Percentiles rank a stretch among this genome's conserved stretches.
Conservation (phyloP, 2,797 vertebrate species). For the Thunnus albacares region DNA sequence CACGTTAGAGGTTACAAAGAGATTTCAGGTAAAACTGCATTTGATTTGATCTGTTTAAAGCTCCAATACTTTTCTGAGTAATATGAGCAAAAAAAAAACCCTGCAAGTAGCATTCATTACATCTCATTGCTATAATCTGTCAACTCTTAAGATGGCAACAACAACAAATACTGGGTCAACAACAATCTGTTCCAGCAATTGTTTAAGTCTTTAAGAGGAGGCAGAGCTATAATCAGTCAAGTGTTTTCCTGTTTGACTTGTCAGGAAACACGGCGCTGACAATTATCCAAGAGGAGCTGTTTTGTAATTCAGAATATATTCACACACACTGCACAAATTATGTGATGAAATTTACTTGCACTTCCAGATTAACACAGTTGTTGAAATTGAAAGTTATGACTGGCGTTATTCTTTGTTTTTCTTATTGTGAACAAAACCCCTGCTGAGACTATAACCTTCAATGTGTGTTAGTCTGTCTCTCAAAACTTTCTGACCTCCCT, state of each 20-base stretch:
- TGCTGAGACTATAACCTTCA: no score
- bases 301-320: neutral
- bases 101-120: neutral
- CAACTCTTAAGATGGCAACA: neutral
- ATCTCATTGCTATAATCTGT: neutral
- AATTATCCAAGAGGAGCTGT: no score
- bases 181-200: neutral
- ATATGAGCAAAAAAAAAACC: no score
- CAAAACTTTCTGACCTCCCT: neutral
- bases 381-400: no score
- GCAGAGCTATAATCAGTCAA: neutral
- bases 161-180: neutral
- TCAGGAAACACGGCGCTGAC: neutral
- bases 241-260: neutral
- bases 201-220: neutral
- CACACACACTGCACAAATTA: neutral
- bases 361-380: neutral
- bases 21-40: neutral
- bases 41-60: neutral
- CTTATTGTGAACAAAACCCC: no score
- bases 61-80: neutral
- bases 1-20: rapidly evolving
- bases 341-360: neutral
- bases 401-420: no score
- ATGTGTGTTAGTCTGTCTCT: neutral